Conservation (phyloP, 1,140 invertebrate species). For the Caenorhabditis inopinata region DNA sequence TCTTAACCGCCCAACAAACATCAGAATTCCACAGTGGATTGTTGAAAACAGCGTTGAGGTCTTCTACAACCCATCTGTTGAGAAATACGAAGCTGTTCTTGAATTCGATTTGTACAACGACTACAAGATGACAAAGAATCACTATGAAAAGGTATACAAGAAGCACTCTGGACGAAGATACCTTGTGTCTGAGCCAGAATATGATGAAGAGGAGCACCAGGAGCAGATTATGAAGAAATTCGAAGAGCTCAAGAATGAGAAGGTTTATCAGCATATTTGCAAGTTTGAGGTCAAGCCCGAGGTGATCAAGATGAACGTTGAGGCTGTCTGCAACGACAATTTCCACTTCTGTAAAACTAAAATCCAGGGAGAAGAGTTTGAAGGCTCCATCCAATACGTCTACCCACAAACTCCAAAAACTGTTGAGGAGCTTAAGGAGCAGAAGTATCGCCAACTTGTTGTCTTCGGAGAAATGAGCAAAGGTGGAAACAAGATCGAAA, state of each 20-base stretch:
- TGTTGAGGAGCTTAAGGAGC: constrained; percentile 28
- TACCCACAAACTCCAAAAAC: constrained; percentile 21
- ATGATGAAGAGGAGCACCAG: constrained; percentile 17
- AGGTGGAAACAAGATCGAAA: constrained; percentile 2
- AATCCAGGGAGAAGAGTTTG: constrained; percentile 1
- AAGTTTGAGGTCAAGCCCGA: constrained; percentile 7
- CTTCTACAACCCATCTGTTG: constrained; percentile 23
- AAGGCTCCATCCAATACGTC: neutral
- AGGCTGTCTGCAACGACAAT: constrained; percentile 16
- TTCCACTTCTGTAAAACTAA: constrained; percentile 13
- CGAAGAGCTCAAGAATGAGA: constrained; percentile 4
- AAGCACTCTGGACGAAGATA: constrained; percentile 20
- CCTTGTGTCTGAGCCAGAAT: constrained; percentile 16
- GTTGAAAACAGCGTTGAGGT: constrained; percentile 40
- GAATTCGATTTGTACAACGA: constrained; percentile 38
- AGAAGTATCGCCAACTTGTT: constrained; percentile 26
- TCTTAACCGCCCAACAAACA: neutral
- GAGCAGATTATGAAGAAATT: neutral
- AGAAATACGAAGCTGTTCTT: constrained; percentile 21
- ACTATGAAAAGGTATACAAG: constrained; percentile 42
- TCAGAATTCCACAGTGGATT: constrained; percentile 6
- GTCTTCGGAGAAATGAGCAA: neutral
- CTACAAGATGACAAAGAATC: constrained; percentile 31
- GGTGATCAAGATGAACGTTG: neutral
- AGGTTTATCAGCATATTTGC: neutral